Evolutionary conservation across 2,113 vertebrate species (phyloP).

Genomic region (Oryzias woworae): DNA sequence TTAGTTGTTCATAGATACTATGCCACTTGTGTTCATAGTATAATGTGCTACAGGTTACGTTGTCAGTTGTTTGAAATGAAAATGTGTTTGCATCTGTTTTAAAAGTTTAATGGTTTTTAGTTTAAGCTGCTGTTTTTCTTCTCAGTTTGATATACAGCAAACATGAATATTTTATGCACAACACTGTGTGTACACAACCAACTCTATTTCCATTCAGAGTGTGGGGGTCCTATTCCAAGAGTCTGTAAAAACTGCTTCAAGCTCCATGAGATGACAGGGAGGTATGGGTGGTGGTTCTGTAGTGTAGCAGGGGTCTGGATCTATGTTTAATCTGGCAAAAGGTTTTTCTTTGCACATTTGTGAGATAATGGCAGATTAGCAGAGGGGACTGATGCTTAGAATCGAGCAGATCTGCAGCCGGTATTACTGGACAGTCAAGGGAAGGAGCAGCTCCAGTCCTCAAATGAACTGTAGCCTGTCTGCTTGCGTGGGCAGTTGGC

Average conservation of each 20-base stretch:
- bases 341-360: slow-evolving; percentile 31
- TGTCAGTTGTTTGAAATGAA: slow-evolving; percentile 71
- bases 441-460: slow-evolving; percentile 56
- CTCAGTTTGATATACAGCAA: slow-evolving; percentile 12
- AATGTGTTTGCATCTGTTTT: slow-evolving; percentile 75
- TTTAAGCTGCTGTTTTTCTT: no score
- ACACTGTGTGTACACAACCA: slow-evolving; percentile 8
- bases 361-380: slow-evolving; percentile 56
- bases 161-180: slow-evolving; percentile 27
- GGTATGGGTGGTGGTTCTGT: background rate
- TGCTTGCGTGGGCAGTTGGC: slow-evolving; percentile 34
- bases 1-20: slow-evolving; percentile 56
- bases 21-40: slow-evolving; percentile 42
- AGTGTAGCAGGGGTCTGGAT: no score
- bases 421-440: slow-evolving; percentile 61
- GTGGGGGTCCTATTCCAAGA: slow-evolving; percentile 49
- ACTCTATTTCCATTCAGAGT: background rate
- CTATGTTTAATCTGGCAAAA: no score
- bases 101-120: no score
- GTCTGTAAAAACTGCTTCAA: slow-evolving; percentile 55
- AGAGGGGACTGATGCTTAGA: slow-evolving; percentile 38
- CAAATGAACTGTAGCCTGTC: slow-evolving; percentile 60
- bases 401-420: slow-evolving; percentile 44
- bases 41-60: slow-evolving; percentile 47
- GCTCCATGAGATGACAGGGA: slow-evolving; percentile 27